Conservation (phyloP, 2,888 invertebrate genomes). For the Pheosia tremula region DNA sequence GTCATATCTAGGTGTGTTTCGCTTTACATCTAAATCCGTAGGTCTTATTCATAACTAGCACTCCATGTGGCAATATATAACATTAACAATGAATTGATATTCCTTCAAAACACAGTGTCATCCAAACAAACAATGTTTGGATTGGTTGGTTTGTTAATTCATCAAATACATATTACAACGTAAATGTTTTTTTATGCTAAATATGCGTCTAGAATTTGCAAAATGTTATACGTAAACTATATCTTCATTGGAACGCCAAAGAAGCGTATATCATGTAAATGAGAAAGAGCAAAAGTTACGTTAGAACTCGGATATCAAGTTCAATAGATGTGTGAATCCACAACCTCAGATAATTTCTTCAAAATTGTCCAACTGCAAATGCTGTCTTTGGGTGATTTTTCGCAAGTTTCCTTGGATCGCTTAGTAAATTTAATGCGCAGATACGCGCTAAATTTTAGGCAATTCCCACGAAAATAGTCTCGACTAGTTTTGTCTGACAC, state of each 20-base stretch:
- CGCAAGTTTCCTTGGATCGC: too few species aligned
- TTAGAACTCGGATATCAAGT: slow-evolving; percentile 32
- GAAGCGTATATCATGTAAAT: slow-evolving; percentile 47
- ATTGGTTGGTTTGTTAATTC: too few species aligned
- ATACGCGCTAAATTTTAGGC: too few species aligned
- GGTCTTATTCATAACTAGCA: not conserved
- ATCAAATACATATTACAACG: slow-evolving; percentile 8
- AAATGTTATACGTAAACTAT: slow-evolving; percentile 21
- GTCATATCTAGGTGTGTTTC: slow-evolving; percentile 32
- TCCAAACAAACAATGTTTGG: slow-evolving; percentile 1
- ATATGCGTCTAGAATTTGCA: slow-evolving; percentile 37
- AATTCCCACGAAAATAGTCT: too few species aligned
- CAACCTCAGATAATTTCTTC: too few species aligned
- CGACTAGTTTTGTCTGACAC: not conserved
- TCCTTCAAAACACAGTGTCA: not conserved
- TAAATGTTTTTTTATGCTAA: slow-evolving; percentile 18
- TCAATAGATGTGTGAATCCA: not conserved
- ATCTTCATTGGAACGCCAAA: slow-evolving; percentile 27
- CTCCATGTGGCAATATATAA: not conserved
- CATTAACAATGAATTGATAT: not conserved
- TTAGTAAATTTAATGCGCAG: too few species aligned
- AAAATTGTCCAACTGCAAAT: too few species aligned
- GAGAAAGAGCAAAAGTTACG: slow-evolving; percentile 26
- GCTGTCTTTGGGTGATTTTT: too few species aligned
- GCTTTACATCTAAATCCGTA: slow-evolving; percentile 3